Evolutionary conservation across 2,888 invertebrate species (phyloP), one percentile per base, ranked within the genome.

Genomic region (Drosophila pseudotalamancana): DNA sequence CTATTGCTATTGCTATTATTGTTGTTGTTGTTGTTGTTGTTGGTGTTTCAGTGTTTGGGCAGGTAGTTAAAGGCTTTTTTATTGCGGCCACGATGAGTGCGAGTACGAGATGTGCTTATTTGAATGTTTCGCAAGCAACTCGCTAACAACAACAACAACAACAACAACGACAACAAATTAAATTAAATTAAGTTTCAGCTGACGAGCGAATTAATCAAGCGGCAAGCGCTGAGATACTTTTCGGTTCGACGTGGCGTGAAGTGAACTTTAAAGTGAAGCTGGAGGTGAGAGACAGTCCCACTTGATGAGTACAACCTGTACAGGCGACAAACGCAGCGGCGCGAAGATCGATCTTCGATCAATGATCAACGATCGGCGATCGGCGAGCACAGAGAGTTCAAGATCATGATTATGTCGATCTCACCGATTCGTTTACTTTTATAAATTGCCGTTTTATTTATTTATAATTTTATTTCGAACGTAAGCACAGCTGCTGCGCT

Each of bases 121-220:
- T 80, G 59, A 85, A 81, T 73, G 64, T 69, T 60, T 61, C 39
- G 53, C 51, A 46, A 56, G n/a, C n/a, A 35, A 31, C 14, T 18
- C 23, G 39, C 23, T 48, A 25, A 51, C 6, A 37, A 4, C n/a
- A 31, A 31, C n/a, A 27, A 43, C n/a, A 31, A 31, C 1, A 31
- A 12, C 2, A 43, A 14, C 16, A 23, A 61, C 37, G 40, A 39
- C 43, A 48, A n/a, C n/a, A 56, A 42, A 40, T 19, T 21, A 49
- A 55, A 53, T 39, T 21, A 31, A 50, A 39, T 55, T 37, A 42
- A 53, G 62, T 73, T 72, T 54, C 40, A 56, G 49, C 66, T 72
- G 74, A 53, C 61, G 72, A 51, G 81, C 81, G 63, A 81, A 76
- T 80, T 78, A 82, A 81, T 82, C 83, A 79, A 79, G 78, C 74